Base-by-base conservation (phyloP, 2,888 invertebrate species). In the Caenorhabditis macrosperma region DNA sequence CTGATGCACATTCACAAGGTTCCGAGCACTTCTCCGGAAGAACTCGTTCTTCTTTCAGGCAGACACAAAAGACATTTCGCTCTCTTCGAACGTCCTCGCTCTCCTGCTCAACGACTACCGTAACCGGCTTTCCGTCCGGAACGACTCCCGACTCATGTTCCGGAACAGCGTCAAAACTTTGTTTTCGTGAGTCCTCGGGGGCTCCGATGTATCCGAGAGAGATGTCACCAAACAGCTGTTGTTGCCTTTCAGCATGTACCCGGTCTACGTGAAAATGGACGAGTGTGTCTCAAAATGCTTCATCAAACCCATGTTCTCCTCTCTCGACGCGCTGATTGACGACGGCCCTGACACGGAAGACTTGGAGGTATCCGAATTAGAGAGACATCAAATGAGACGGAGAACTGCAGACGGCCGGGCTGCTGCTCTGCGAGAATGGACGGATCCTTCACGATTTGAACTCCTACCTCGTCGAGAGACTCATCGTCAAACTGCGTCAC, bases 291-390 rank as follows among this genome's bases (percentile, higher is more conserved):
- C 82, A 17, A 81, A 83, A 67, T 76, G 82, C 44, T 83, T 85
- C 57, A 74, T 85, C 50, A 83, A 83, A 68, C 85, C 85, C 17
- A 83, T 85, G 81, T 85, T 83, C 68, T 81, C 78, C 24, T 81
- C 77, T 7, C 60, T 83, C 12, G 83, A 83, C 20, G 74, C 78
- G n/a, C 78, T 85, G 3, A 71, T 85, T 52, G 85, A 85, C 50
- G 82, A 85, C 57, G 46, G 63, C 46, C 85, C 85, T 12, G 85
- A 85, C 50, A 67, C 69, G 0, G 82, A 82, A n/a, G 84, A 84
- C 54, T 57, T 82, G 33, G 82, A 84, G 75, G 84, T 82, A 38
- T 38, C 10, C 20, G 15, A 3, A 22, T 22, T 17, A 1, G 41
- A 48, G 9, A n/a, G 26, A 44, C n/a, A 0, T 35, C 38, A n/a